A percentile compares a stretch with the other conserved stretches of the same genome.
Conservation (phyloP, 2,113 vertebrate species). For the Centropristis striata region DNA sequence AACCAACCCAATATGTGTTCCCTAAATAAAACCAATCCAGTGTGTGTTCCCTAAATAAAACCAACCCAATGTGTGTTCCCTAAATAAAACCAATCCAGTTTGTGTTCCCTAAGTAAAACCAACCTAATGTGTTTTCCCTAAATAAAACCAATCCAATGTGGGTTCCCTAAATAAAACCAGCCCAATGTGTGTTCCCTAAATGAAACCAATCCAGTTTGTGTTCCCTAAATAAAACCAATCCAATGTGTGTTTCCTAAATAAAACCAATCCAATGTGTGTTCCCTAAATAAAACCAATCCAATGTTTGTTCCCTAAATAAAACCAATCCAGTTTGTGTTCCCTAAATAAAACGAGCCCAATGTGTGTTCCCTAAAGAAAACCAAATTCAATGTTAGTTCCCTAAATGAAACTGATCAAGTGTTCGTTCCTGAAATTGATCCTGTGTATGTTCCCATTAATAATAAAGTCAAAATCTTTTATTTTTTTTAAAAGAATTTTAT, state of each 20-base stretch:
- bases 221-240: too few relatives aligned
- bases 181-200: neutral
- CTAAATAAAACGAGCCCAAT: rapidly evolving
- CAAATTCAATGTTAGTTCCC: too few relatives aligned
- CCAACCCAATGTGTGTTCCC: neutral
- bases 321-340: neutral
- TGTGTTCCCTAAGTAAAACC: neutral
- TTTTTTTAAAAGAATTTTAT: too few relatives aligned
- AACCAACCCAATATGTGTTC: neutral
- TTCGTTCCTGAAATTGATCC: neutral
- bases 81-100: neutral
- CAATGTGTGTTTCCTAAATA: neutral
- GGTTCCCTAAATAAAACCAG: neutral
- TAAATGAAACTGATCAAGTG: too few relatives aligned
- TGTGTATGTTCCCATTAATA: neutral
- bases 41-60: neutral
- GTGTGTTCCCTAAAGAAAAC: neutral
- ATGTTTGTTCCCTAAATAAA: too few relatives aligned
- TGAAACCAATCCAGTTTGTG: neutral
- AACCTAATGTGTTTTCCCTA: neutral
- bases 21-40: too few relatives aligned
- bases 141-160: neutral
- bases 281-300: too few relatives aligned
- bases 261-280: too few relatives aligned
- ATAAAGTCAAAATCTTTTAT: too few relatives aligned